Evolutionary conservation across 2,888 invertebrate species (phyloP).

Genomic region (Sipha maydis): DNA sequence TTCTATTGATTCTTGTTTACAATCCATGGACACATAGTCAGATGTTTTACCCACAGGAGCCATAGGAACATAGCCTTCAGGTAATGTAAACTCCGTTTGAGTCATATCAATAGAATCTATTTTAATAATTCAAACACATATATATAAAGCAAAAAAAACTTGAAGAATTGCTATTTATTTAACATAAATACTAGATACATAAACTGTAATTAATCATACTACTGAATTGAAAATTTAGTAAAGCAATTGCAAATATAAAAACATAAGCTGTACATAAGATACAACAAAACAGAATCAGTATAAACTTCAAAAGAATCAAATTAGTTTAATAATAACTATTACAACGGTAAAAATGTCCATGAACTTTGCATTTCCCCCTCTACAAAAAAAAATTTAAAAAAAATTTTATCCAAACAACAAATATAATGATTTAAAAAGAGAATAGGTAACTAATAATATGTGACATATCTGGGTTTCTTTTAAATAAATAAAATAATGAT

Average conservation of each 20-base stretch:
- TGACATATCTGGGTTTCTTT: background rate
- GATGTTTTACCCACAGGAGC: slow-evolving; percentile 68
- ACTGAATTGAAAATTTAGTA: no score
- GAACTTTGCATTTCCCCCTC: background rate
- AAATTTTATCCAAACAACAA: background rate
- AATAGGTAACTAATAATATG: background rate
- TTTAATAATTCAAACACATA: background rate
- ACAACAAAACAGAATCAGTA: background rate
- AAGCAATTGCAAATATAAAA: background rate
- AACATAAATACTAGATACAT: no score
- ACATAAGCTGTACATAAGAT: background rate
- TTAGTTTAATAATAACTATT: background rate
- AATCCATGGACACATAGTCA: slow-evolving; percentile 58
- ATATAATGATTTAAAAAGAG: background rate
- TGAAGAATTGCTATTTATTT: no score
- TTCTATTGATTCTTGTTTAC: slow-evolving; percentile 72
- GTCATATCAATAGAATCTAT: slow-evolving; percentile 8
- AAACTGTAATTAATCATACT: no score
- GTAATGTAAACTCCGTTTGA: slow-evolving; percentile 53
- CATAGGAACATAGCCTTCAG: slow-evolving; percentile 76
- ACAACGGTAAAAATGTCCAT: background rate
- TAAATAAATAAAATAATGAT: no score
- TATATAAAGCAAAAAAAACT: background rate
- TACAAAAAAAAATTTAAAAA: background rate
- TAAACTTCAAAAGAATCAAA: background rate